phyloP scores from a whole-genome alignment of 2,888 invertebrate genomes.

The Orthosia cruda region DNA sequence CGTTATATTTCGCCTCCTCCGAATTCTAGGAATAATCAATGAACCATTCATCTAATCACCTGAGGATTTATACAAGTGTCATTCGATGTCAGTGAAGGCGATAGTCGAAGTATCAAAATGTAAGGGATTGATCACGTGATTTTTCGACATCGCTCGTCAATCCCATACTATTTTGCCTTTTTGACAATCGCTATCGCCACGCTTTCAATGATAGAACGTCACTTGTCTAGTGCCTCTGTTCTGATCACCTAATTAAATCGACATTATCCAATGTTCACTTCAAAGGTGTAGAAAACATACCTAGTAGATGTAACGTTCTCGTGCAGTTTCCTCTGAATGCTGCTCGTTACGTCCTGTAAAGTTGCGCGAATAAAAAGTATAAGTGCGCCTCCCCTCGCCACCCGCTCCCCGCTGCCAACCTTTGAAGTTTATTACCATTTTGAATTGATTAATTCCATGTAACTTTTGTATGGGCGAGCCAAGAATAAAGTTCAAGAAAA shows the following conservation, averaged over 20 bases:
- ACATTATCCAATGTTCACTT: slow-evolving; percentile 1
- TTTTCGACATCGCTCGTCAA: no score
- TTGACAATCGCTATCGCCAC: no score
- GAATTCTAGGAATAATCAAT: neutral
- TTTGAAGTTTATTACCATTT: slow-evolving; percentile 57
- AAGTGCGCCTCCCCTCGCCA: slow-evolving; percentile 27
- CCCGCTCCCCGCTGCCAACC: slow-evolving; percentile 28
- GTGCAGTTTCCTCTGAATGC: neutral
- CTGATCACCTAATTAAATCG: neutral
- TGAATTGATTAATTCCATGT: slow-evolving; percentile 62
- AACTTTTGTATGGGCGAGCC: slow-evolving; percentile 52
- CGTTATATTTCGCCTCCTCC: neutral
- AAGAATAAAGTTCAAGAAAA: slow-evolving; percentile 58
- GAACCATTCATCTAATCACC: no score
- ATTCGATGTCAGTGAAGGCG: no score
- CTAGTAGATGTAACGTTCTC: neutral
- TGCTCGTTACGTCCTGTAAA: slow-evolving; percentile 32
- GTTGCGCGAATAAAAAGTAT: slow-evolving; percentile 40
- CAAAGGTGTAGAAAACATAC: no score
- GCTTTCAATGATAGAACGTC: no score
- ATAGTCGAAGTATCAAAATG: no score
- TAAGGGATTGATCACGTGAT: no score
- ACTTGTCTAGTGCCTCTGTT: no score
- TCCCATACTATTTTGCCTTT: no score
- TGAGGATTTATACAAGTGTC: no score